These are phyloP conservation scores for Sakesphorus luctuosus DNA, from an alignment of 2,113 vertebrate species.

Conservation along the genomic window DNA sequence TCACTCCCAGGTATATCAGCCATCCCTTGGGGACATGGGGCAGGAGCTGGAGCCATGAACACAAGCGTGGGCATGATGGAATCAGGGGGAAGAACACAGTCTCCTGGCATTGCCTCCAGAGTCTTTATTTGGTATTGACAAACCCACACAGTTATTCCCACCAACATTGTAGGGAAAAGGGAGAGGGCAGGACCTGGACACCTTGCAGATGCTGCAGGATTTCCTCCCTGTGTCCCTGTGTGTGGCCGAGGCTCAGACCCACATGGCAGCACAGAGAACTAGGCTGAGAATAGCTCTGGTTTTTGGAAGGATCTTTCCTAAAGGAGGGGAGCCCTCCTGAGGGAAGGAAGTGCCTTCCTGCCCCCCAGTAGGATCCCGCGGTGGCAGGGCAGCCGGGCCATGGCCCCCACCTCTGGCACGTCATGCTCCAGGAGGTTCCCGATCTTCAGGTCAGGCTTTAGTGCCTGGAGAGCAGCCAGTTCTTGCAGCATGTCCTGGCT, in stretches of 20 bases:
- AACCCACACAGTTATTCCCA: background rate
- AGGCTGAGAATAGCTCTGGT: accelerated
- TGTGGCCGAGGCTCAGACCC: background rate
- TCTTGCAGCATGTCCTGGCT: background rate
- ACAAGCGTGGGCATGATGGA: accelerated
- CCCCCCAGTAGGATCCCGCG: accelerated
- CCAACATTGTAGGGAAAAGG: accelerated
- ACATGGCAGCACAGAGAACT: accelerated
- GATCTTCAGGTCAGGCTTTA: background rate
- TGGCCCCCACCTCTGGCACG: background rate
- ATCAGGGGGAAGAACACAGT: accelerated
- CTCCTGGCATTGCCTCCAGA: accelerated
- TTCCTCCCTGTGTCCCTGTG: accelerated
- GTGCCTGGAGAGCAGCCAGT: background rate
- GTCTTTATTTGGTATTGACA: background rate
- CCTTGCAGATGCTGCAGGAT: background rate
- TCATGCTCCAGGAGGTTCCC: background rate
- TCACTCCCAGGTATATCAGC: accelerated
- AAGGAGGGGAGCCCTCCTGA: background rate
- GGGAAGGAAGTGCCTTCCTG: background rate
- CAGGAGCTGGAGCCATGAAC: background rate
- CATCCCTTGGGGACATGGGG: accelerated
- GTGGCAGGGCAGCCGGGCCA: constrained; percentile 6
- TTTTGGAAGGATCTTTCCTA: background rate
- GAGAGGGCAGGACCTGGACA: accelerated